Evolutionary conservation across 2,113 vertebrate species (phyloP).

Genomic region (Engystomops pustulosus): DNA sequence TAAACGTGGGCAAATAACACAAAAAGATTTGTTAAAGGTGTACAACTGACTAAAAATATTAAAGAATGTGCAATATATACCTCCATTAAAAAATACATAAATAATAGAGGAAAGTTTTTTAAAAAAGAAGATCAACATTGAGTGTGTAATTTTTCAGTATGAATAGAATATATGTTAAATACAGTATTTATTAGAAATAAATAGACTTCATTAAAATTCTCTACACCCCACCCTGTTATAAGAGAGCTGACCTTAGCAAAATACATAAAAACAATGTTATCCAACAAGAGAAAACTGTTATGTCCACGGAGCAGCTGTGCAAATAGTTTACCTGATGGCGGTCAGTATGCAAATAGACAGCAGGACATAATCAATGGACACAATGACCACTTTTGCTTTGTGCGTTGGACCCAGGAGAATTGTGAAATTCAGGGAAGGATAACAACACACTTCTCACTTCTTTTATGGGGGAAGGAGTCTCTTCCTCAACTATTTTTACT

Average conservation of each 20-base stretch:
- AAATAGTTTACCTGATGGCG: constrained; percentile 70
- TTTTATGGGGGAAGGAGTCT: constrained; percentile 32
- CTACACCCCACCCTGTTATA: constrained; percentile 51
- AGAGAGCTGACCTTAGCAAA: constrained; percentile 76
- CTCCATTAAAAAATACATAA: too few relatives aligned
- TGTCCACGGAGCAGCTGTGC: constrained; percentile 69
- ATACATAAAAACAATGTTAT: constrained; percentile 72
- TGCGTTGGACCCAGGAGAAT: constrained; percentile 32
- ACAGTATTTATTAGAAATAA: not conserved
- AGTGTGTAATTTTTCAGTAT: too few relatives aligned
- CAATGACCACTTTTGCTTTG: constrained; percentile 42
- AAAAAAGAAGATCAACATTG: too few relatives aligned
- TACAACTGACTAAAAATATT: too few relatives aligned
- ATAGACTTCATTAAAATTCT: constrained; percentile 45
- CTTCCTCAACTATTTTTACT: constrained; percentile 53
- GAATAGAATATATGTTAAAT: too few relatives aligned
- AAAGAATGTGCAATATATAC: too few relatives aligned
- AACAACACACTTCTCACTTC: constrained; percentile 3
- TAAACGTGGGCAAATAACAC: too few relatives aligned
- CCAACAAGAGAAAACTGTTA: constrained; percentile 67
- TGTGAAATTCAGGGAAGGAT: constrained; percentile 33
- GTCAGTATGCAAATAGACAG: constrained; percentile 60
- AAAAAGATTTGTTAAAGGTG: too few relatives aligned
- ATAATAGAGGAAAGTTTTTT: too few relatives aligned
- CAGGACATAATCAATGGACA: constrained; percentile 58